These are phyloP conservation scores for Listronotus bonariensis DNA, from an alignment of 1,140 invertebrate species.

Conservation along the genomic window DNA sequence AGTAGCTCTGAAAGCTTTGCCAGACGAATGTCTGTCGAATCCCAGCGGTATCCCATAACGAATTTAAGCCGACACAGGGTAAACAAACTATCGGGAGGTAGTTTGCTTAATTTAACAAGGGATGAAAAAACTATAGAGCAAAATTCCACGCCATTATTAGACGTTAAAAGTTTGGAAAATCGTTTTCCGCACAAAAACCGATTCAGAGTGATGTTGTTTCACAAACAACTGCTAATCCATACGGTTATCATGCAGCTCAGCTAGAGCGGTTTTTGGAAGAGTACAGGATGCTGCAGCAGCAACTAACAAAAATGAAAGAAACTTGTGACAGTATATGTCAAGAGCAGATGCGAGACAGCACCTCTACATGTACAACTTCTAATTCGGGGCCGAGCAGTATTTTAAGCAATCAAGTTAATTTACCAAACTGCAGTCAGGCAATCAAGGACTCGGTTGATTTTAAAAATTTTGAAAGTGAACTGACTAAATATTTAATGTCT, in stretches of 20 bases:
- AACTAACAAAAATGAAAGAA: conserved; percentile 76
- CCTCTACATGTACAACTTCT: conserved; percentile 44
- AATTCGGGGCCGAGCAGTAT: conserved; percentile 39
- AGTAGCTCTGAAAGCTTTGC: conserved; percentile 45
- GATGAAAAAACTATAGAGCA: conserved; percentile 47
- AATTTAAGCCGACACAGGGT: conserved; percentile 46
- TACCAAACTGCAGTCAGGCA: conserved; percentile 58
- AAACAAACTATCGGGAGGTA: conserved; percentile 59
- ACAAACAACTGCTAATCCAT: conserved; percentile 59
- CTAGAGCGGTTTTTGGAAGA: conserved; percentile 77
- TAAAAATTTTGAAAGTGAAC: conserved; percentile 59
- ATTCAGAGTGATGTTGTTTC: conserved; percentile 37
- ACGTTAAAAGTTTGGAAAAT: conserved; percentile 58
- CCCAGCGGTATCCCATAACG: conserved; percentile 38
- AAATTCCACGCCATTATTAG: conserved; percentile 59
- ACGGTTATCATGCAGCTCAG: conserved; percentile 76
- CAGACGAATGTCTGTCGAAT: conserved; percentile 41
- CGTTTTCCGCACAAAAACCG: conserved; percentile 32
- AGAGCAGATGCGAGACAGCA: conserved; percentile 47
- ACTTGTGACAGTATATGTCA: conserved; percentile 68
- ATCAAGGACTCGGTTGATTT: conserved; percentile 56
- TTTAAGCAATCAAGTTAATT: conserved; percentile 43
- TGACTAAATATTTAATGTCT: conserved; percentile 59
- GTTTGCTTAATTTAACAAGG: conserved; percentile 60
- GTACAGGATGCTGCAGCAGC: conserved; percentile 73